phyloP scores from a whole-genome alignment of 2,113 vertebrate genomes.

The Oxygymnocypris stewartii region DNA sequence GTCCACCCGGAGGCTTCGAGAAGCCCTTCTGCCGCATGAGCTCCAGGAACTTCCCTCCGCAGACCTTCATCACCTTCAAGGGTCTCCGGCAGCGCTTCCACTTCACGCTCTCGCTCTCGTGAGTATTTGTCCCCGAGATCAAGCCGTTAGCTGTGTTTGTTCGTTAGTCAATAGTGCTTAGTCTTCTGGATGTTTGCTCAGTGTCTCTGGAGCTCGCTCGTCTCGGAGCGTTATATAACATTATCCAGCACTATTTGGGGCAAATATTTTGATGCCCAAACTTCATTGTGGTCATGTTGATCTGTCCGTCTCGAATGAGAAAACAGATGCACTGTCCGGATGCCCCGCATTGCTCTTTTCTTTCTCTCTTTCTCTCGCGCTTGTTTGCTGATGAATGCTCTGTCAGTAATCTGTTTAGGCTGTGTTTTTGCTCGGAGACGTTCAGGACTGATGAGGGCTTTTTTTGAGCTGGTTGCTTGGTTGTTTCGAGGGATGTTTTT shows the following conservation, averaged over 20 bases:
- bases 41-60: conserved; percentile 87
- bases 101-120: conserved; percentile 92
- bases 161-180: neutral
- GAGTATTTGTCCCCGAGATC: conserved; percentile 61
- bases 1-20: conserved; percentile 84
- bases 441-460: neutral
- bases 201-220: neutral
- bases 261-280: neutral
- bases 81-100: conserved; percentile 94
- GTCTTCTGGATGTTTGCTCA: neutral
- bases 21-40: conserved; percentile 91
- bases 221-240: neutral
- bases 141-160: conserved; percentile 4
- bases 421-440: neutral
- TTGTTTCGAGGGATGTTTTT: neutral
- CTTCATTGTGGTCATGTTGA: neutral
- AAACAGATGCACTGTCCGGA: conserved; percentile 3
- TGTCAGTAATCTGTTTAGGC: conserved; percentile 6
- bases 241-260: neutral
- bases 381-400: conserved; percentile 25
- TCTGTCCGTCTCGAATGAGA: neutral
- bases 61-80: conserved; percentile 90
- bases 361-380: neutral
- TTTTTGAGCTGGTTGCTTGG: neutral
- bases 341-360: conserved; percentile 23